Evolutionary conservation across 2,888 invertebrate species (phyloP).

Genomic region (Onthophagus sagittarius): DNA sequence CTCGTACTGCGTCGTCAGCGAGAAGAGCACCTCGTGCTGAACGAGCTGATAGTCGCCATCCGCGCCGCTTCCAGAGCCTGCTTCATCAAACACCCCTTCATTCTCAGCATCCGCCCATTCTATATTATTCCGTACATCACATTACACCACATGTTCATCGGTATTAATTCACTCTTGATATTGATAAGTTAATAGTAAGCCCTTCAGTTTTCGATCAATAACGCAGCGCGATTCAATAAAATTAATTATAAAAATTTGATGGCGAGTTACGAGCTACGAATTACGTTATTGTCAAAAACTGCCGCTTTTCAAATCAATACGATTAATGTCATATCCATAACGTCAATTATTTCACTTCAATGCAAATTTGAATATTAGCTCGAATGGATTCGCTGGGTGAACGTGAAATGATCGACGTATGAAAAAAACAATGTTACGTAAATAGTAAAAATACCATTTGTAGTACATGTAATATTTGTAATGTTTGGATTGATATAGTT

Average conservation of each 20-base stretch:
- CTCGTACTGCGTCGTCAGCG: slow-evolving; percentile 92
- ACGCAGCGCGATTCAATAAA: not conserved
- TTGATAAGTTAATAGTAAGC: no score
- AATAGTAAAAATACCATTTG: slow-evolving; percentile 20
- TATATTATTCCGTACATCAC: slow-evolving; percentile 26
- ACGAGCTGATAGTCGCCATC: slow-evolving; percentile 99
- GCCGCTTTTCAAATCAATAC: not conserved
- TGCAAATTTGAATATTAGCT: no score
- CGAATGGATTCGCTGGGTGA: not conserved
- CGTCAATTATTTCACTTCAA: not conserved
- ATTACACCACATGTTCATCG: slow-evolving; percentile 27
- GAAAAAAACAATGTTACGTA: not conserved
- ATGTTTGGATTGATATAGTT: slow-evolving; percentile 17
- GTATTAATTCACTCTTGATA: slow-evolving; percentile 12
- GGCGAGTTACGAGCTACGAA: no score
- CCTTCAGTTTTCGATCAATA: not conserved
- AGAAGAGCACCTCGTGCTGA: slow-evolving; percentile 96
- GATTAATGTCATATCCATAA: not conserved
- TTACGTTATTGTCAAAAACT: not conserved
- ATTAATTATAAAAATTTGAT: not conserved
- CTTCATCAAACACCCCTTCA: slow-evolving; percentile 33
- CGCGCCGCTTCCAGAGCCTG: slow-evolving; percentile 77
- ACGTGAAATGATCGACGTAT: not conserved
- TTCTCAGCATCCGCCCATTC: slow-evolving; percentile 30
- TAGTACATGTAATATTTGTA: slow-evolving; percentile 26